Conservation (phyloP, 1,140 invertebrate genomes). For the Anoplolepis gracilipes region DNA sequence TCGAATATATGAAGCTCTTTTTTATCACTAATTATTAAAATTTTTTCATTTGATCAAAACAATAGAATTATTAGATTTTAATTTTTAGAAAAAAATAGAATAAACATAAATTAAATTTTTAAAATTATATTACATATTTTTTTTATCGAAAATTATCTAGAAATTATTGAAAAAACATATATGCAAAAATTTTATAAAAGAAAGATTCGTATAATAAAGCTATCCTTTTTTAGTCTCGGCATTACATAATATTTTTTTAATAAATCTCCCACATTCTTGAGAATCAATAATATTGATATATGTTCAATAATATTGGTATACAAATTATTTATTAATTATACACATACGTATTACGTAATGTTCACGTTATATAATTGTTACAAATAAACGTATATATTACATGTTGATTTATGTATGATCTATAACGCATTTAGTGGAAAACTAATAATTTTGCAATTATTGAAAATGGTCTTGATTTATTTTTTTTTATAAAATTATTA, state of each 20-base stretch:
- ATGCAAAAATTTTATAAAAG: no score
- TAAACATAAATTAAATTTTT: no score
- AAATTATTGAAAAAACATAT: no score
- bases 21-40: no score
- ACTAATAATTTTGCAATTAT: neutral
- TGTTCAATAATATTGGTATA: neutral
- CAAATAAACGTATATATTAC: neutral
- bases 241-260: neutral
- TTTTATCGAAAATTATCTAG: no score
- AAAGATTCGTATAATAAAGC: no score
- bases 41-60: no score
- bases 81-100: no score
- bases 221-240: neutral
- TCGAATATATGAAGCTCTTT: no score
- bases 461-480: neutral
- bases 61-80: no score
- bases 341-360: neutral
- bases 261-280: neutral
- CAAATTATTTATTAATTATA: neutral
- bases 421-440: neutral
- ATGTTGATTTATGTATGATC: neutral
- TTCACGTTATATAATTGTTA: neutral
- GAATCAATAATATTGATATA: neutral
- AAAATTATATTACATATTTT: no score
- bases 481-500: neutral